A percentile compares a stretch with the other conserved stretches of the same genome.
phyloP scores from a whole-genome alignment of 1,140 invertebrate species.

The Lerema accius region DNA sequence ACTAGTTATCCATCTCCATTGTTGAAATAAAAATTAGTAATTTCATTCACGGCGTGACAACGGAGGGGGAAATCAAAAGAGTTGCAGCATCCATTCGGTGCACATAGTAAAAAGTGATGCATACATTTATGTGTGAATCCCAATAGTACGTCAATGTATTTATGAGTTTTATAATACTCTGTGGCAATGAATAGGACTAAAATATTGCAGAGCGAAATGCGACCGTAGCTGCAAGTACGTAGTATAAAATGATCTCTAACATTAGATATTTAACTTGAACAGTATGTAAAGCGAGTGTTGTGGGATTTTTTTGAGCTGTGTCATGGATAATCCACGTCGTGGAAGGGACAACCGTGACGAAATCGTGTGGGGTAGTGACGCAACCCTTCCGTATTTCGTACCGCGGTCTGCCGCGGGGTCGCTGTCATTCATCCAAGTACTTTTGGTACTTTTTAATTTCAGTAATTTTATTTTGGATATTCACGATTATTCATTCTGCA shows the following conservation, averaged over 20 bases:
- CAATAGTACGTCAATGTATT: neutral
- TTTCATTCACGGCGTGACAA: conserved; percentile 59
- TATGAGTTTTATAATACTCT: conserved; percentile 24
- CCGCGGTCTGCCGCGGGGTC: conserved; percentile 60
- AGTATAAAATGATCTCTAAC: neutral
- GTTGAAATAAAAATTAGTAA: conserved; percentile 71
- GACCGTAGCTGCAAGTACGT: neutral
- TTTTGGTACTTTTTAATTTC: conserved; percentile 43
- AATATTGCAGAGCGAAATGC: neutral
- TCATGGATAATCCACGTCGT: conserved; percentile 19
- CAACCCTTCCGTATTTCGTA: conserved; percentile 69
- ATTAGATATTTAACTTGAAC: conserved; percentile 1
- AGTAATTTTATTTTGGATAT: no score
- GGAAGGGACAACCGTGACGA: conserved; percentile 67
- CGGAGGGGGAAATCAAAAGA: conserved; percentile 38
- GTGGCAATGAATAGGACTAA: neutral
- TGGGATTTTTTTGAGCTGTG: conserved; percentile 47
- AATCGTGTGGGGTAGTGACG: conserved; percentile 71
- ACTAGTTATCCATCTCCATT: conserved; percentile 68
- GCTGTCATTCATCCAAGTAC: conserved; percentile 21
- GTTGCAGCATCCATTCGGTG: neutral
- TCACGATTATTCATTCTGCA: no score
- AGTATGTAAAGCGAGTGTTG: conserved; percentile 26
- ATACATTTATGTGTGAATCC: neutral
- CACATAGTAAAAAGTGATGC: neutral